These are phyloP conservation scores for Sylvietta virens DNA, from an alignment of 2,113 vertebrate species.

Conservation along the genomic window DNA sequence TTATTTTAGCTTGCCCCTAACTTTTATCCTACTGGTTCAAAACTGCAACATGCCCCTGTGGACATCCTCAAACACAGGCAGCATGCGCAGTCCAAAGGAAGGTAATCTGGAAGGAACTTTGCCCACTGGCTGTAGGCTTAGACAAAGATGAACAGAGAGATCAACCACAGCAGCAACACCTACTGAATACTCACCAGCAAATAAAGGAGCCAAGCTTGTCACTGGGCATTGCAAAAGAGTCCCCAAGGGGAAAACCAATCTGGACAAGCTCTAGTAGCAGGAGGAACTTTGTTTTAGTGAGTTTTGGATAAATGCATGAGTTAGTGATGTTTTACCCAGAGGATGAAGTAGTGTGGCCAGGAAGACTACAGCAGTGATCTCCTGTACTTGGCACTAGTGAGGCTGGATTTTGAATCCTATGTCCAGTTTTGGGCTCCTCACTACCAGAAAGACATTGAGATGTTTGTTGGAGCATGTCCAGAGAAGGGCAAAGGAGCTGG, in stretches of 20 bases:
- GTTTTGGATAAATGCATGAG: background rate
- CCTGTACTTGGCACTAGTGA: background rate
- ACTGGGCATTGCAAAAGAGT: background rate
- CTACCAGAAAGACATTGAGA: background rate
- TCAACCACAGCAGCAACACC: background rate
- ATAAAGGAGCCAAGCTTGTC: background rate
- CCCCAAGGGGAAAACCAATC: background rate
- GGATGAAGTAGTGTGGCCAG: background rate
- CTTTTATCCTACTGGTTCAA: background rate
- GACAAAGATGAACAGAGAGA: background rate
- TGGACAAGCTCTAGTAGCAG: background rate
- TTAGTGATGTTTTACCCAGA: background rate
- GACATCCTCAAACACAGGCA: background rate
- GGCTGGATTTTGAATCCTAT: rapidly evolving
- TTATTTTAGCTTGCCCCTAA: background rate
- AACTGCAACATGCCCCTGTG: rapidly evolving
- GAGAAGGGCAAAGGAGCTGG: background rate
- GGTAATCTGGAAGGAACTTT: background rate
- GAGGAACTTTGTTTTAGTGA: background rate
- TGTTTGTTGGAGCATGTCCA: background rate
- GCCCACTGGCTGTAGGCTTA: background rate
- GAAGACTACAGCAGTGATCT: background rate
- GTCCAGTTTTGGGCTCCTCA: background rate
- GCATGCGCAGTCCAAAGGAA: background rate
- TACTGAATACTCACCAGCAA: background rate